These are phyloP conservation scores for Ophiothrix spiculata DNA, from an alignment of 35 echinoderm and acorn worm species.

Conservation along the genomic window DNA sequence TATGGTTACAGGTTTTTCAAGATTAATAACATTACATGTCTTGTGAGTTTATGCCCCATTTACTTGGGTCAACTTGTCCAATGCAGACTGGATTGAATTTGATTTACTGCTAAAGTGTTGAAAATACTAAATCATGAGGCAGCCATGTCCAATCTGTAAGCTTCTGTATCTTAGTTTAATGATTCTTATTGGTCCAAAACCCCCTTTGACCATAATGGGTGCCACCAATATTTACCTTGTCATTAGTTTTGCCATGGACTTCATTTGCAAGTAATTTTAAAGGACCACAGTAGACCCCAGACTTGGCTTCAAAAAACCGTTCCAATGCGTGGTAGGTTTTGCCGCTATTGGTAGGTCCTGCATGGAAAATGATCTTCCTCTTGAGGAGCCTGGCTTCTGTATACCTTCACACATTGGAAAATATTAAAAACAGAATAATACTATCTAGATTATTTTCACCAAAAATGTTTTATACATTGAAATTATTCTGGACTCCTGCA, in stretches of 20 bases:
- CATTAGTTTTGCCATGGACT: constrained; percentile 92
- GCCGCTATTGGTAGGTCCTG: constrained; percentile 91
- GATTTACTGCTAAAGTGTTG: too few species aligned
- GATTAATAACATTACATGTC: too few species aligned
- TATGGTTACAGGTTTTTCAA: too few species aligned
- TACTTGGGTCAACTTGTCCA: too few species aligned
- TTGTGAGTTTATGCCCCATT: too few species aligned
- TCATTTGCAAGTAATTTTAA: constrained; percentile 92
- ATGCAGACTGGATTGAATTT: too few species aligned
- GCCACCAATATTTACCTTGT: constrained; percentile 41
- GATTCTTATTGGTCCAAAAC: too few species aligned
- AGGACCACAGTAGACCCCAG: constrained; percentile 95
- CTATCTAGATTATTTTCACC: background rate
- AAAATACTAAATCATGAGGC: too few species aligned
- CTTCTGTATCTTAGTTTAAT: too few species aligned
- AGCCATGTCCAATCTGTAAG: too few species aligned
- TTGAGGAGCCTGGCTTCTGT: constrained; percentile 82
- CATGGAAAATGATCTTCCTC: constrained; percentile 92
- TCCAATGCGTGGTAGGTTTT: constrained; percentile 96
- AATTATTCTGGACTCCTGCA: background rate
- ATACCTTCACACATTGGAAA: constrained; percentile 55
- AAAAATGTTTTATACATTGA: background rate
- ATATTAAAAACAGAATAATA: background rate
- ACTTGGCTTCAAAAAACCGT: constrained; percentile 71
- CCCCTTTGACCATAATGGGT: too few species aligned